Base-by-base conservation (phyloP, 2,888 invertebrate species). In the Melanotus villosus region DNA sequence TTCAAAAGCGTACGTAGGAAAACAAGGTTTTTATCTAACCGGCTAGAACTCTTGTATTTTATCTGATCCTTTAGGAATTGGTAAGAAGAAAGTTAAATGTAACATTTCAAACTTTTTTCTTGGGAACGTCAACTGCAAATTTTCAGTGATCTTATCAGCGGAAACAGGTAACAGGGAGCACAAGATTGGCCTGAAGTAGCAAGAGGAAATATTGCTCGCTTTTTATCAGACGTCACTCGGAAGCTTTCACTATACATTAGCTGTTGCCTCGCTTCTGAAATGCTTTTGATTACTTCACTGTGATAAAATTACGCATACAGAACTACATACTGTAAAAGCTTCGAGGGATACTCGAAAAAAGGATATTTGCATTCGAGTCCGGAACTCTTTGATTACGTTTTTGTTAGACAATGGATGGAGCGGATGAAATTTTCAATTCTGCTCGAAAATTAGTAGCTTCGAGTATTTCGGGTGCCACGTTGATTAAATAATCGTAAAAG, bases 201-300 rank as follows among this genome's bases (percentile, higher is more conserved):
- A 45, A 32, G 32, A 64, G 69, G 69, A 69, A 69, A 64, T 65
- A 65, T 69, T 23, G 45, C 43, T 47, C 43, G 54, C 50, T 34
- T 64, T 68, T 69, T 65, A 69, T 69, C 69, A 69, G 58, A 59
- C 64, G 69, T 69, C 69, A 65, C 56, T 69, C 50, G 58, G 47
- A 63, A 68, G 64, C 64, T 63, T 57, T 64, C 63, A 52, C 52
- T 57, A 63, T 63, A 64, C 64, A 68, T 68, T 68, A 68, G 50
- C 57, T 45, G 32, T 34, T 57, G 58, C 52, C 45, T 36, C 38
- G 57, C 50, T 57, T 36, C 38, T 26, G 57, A 52, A 63, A 60
- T 47, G 62, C 47, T 36, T 62, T 63, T 63, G 62, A 52, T 63
- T 60, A 34, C 47, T 60, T 60, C 5, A 30, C 32, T 18, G 43